Base-by-base conservation (phyloP, 2,888 invertebrate genomes). In the Drosophila formosana region DNA sequence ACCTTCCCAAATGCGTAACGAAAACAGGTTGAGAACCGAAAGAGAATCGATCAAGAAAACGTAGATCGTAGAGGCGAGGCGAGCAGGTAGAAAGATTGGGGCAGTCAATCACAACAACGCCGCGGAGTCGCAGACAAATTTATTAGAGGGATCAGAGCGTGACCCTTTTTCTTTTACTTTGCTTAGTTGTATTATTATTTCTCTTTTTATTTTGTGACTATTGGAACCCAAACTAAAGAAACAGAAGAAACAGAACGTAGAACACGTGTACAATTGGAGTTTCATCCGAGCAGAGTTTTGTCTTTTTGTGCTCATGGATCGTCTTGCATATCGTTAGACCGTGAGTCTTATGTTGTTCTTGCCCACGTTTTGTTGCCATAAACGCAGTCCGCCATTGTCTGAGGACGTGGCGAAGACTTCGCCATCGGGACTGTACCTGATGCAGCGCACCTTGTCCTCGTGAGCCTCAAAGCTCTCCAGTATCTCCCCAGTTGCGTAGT, bases 301-400 rank as follows among this genome's bases (percentile, higher is more conserved):
- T 63, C 26, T 9, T 23, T 11, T 32, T 9, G 18, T 39, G 32
- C 34, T 64, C 23, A 25, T 13, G 39, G 26, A 9, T 13, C 26
- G 45, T n/a, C 8, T 2, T 46, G 25, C 23, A 3, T 11, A 25
- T 50, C 43, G 30, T 28, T 30, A 4, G 4, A 0, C 92, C 90
- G 96, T 96, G 85, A 96, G 95, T 45, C 47, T 97, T 97, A 97
- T 66, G 97, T 97, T 97, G 13, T 96, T 97, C 91, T 97, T 97
- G 57, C 98, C 98, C 43, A 98, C 96, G 57, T 96, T 96, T 55
- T 96, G 98, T 93, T 98, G 98, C 98, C 98, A 98, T 75, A 98
- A 94, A 72, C 98, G 95, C 79, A 98, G 94, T 0, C 98, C 98
- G 72, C 98, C 98, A 92, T 98, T 98, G 92, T 98, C 98, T 7